Conservation (phyloP, 1,140 invertebrate genomes). For the Drosophila tropicalis region DNA sequence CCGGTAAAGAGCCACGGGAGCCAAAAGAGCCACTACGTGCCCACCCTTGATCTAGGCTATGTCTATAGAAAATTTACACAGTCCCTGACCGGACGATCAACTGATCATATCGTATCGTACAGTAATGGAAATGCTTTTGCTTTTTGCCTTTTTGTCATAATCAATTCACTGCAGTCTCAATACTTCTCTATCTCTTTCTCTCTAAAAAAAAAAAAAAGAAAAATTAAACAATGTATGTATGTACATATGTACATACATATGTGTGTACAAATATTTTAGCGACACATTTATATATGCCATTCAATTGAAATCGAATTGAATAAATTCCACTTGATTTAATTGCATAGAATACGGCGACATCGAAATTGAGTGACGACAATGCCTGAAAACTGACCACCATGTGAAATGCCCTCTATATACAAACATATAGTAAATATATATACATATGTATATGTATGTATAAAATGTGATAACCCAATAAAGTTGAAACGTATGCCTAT, state of each 20-base stretch:
- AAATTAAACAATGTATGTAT: not conserved
- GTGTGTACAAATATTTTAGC: conserved; percentile 59
- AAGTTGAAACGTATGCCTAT: conserved; percentile 11
- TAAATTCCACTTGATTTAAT: conserved; percentile 80
- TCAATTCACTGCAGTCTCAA: conserved; percentile 61
- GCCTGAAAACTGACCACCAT: conserved; percentile 9
- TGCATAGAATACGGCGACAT: conserved; percentile 42
- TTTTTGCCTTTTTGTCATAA: conserved; percentile 49
- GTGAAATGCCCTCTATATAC: conserved; percentile 8
- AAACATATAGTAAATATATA: too few species aligned
- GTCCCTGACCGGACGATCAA: conserved; percentile 30
- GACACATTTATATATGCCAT: conserved; percentile 59
- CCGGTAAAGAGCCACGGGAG: too few species aligned
- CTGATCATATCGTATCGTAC: conserved; percentile 30
- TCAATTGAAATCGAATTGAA: conserved; percentile 79
- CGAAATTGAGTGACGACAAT: conserved; percentile 55
- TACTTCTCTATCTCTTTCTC: conserved; percentile 18
- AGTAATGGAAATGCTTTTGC: conserved; percentile 27
- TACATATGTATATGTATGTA: too few species aligned
- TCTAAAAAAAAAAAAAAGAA: conserved; percentile 9
- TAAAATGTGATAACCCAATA: conserved; percentile 47
- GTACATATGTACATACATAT: conserved; percentile 16
- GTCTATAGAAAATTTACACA: conserved; percentile 58
- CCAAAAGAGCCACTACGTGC: too few species aligned
- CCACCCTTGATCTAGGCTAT: too few species aligned